Base-by-base conservation (phyloP, 2,888 invertebrate genomes). In the Nycteola revayana region DNA sequence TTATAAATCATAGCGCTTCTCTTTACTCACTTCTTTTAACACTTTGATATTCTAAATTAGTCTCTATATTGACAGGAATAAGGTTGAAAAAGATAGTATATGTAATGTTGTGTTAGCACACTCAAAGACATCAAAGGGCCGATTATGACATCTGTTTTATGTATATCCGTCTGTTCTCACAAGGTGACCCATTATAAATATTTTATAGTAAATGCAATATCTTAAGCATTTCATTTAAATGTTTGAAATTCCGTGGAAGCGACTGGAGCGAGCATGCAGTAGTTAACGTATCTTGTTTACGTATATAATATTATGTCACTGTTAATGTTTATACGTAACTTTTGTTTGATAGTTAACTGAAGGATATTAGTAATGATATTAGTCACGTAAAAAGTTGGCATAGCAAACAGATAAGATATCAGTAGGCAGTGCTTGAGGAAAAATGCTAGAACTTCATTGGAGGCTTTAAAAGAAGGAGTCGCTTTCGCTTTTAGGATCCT, bases 1-100 rank as follows among this genome's bases (percentile, higher is more conserved):
- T 57, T 48, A 62, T 71, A 72, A 72, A 72, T 72, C 72, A 72
- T 66, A 62, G 29, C 40, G n/a, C n/a, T n/a, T n/a, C n/a, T n/a
- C n/a, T n/a, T 39, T 10, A 42, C 51, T 29, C 38, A 14, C 5
- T 8, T 20, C 14, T 5, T 1, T 0, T 1, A 9, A 6, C 34
- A 34, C 1, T 3, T 7, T 1, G n/a, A 5, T 23, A 9, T 9
- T 7, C 8, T 0, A 44, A 42, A 36, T 14, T 24, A 7, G 26
- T 18, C 35, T 28, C 33, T 54, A 39, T 7, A 0, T 0, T 0
- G 0, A 1, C 4, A 0, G 2, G 2, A 1, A 24, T 33, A 54
- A 27, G 10, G 33, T 3, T 10, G 17, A 24, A 0, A 0, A 9
- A 4, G 9, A 1, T 22, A 2, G 32, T 17, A 11, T 1, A 22